Base-by-base conservation (phyloP, 2,888 invertebrate species). In the Euzophera pinguis region DNA sequence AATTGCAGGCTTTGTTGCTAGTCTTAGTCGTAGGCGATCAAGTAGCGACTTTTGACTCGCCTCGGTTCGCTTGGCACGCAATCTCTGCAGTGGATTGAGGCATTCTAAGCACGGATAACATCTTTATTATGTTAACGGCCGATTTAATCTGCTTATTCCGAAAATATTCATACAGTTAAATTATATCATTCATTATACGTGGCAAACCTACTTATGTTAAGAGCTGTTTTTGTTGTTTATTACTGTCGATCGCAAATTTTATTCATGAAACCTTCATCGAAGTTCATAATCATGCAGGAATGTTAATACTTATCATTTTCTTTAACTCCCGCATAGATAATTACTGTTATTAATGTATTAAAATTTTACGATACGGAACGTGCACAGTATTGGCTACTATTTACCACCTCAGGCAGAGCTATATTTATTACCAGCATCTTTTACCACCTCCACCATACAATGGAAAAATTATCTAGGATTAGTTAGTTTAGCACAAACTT, bases 401-500 rank as follows among this genome's bases (percentile, higher is more conserved):
- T 12, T 5, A 27, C 3, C 16, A 39, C 35, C 35, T 13, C 22
- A 14, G 14, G n/a, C 9, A 49, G 22, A 2, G 22, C 5, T 22
- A 22, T 5, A 22, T 22, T 41, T 50, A 50, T 41, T 29, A 29
- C 39, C 49, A 32, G n/a, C 12, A 1, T 37, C 17, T 27, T 43
- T 34, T 22, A 43, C 56, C 53, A 56, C 56, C 54, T 49, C 52
- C 52, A 51, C 43, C 43, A 12, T 22, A 39, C 10, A 34, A 47
- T 52, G 38, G 50, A n/a, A 14, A 16, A 35, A 35, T 29, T 50
- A 50, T 52, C 27, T 34, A 37, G 42, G 47, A 47, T 60, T 56
- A 50, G 45, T 58, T 50, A 63, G 67, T 60, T 39, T 55, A 57
- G 59, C 62, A 62, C 27, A 57, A 61, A 92, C 92, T 92, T 91